Evolutionary conservation across 2,888 invertebrate species (phyloP).

Genomic region (Autographa pulchrina): DNA sequence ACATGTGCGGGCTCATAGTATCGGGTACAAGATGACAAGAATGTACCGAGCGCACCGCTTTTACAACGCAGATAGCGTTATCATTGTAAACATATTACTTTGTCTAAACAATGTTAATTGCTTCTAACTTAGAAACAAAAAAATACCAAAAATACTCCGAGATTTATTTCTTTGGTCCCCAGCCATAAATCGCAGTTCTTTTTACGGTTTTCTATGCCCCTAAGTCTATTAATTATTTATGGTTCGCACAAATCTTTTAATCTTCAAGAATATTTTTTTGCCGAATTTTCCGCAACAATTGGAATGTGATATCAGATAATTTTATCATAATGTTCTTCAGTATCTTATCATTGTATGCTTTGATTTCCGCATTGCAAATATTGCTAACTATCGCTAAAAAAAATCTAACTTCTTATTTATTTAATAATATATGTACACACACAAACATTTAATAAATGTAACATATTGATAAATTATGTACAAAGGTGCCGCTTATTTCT

Average conservation of each 20-base stretch:
- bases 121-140: conserved; percentile 2
- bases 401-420: background rate
- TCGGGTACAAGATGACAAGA: conserved; percentile 16
- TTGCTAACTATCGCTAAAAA: background rate
- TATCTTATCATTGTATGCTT: conserved; percentile 1
- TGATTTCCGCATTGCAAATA: conserved; percentile 2
- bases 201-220: background rate
- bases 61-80: conserved; percentile 22
- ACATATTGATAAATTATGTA: too few species aligned
- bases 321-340: background rate
- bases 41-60: conserved; percentile 12
- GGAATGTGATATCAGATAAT: background rate
- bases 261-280: background rate
- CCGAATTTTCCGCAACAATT: background rate
- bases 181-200: background rate
- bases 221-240: background rate
- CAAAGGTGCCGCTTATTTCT: too few species aligned
- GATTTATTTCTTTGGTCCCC: background rate
- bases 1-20: background rate
- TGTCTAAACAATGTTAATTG: conserved; percentile 15
- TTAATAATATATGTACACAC: too few species aligned
- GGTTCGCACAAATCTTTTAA: background rate
- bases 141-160: background rate
- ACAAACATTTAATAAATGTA: too few species aligned
- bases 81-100: conserved; percentile 15